phyloP scores from a whole-genome alignment of 1,140 invertebrate genomes.

The Drosophila persimilis region DNA sequence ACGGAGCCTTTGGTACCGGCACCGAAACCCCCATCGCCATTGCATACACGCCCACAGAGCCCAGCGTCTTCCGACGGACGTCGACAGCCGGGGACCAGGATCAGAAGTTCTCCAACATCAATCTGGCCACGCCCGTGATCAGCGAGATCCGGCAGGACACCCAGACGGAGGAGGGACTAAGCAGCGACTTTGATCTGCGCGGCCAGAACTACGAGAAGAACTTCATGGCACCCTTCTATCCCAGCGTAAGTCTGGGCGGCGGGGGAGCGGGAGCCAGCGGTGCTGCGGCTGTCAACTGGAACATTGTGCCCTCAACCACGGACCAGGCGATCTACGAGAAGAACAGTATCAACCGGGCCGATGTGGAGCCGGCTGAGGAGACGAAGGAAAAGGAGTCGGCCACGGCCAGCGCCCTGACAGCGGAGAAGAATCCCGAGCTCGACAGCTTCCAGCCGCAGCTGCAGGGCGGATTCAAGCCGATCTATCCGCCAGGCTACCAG shows the following conservation, averaged over 20 bases:
- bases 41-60: constrained; percentile 84
- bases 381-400: constrained; percentile 32
- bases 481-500: constrained; percentile 83
- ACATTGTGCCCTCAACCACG: constrained; percentile 84
- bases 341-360: constrained; percentile 75
- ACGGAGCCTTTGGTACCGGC: constrained; percentile 60
- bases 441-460: constrained; percentile 88
- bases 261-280: constrained; percentile 83
- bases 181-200: constrained; percentile 71
- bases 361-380: constrained; percentile 58
- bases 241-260: constrained; percentile 85
- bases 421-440: constrained; percentile 85
- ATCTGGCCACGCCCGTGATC: constrained; percentile 83
- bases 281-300: constrained; percentile 84
- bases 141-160: constrained; percentile 81
- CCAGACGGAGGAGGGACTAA: constrained; percentile 63
- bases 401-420: constrained; percentile 28
- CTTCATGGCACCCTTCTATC: constrained; percentile 89
- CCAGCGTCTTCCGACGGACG: constrained; percentile 42
- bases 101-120: constrained; percentile 63
- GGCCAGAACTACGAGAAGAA: constrained; percentile 83
- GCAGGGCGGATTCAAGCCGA: constrained; percentile 88
- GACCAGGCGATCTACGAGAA: constrained; percentile 64
- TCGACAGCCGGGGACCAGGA: constrained; percentile 19
- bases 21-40: constrained; percentile 84